phyloP scores from a whole-genome alignment of 2,888 invertebrate species.

The Athalia cordata region DNA sequence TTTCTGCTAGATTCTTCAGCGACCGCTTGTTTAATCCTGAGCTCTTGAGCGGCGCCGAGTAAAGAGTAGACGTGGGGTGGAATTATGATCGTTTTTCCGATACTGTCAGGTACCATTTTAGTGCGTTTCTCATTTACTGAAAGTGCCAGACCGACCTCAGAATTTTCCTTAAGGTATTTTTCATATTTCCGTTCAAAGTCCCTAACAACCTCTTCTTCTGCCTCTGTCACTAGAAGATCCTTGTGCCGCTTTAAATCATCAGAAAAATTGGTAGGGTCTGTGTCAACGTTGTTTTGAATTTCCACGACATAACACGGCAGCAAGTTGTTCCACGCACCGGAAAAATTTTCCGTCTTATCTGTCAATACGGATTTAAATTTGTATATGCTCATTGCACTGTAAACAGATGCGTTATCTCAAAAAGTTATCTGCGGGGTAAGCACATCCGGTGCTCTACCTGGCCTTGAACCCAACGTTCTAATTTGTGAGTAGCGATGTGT shows the following conservation, averaged over 20 bases:
- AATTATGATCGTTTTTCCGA: constrained; percentile 52
- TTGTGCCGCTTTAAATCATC: constrained; percentile 47
- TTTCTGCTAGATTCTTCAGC: constrained; percentile 48
- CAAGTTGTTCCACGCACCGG: constrained; percentile 57
- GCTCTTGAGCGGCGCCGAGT: constrained; percentile 57
- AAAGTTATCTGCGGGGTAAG: background rate
- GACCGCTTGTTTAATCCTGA: constrained; percentile 54
- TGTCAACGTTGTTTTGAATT: constrained; percentile 37
- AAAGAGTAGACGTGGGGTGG: constrained; percentile 54
- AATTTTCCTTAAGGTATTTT: constrained; percentile 52
- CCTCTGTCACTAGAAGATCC: constrained; percentile 45
- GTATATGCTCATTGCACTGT: no score
- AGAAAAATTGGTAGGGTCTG: constrained; percentile 20
- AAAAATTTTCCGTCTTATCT: constrained; percentile 48
- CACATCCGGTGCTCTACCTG: constrained; percentile 17
- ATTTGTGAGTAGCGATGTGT: background rate
- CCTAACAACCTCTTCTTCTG: constrained; percentile 51
- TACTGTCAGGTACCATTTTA: constrained; percentile 45
- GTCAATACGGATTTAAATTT: background rate
- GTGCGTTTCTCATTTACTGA: constrained; percentile 47
- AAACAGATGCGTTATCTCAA: constrained; percentile 16
- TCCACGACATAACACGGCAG: constrained; percentile 60
- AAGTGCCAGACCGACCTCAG: constrained; percentile 49
- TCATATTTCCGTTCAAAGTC: constrained; percentile 54
- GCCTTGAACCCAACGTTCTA: constrained; percentile 1